Evolutionary conservation across 2,113 vertebrate genomes (phyloP), one percentile per base, ranked within the genome.

Genomic region (Bubo scandiacus): DNA sequence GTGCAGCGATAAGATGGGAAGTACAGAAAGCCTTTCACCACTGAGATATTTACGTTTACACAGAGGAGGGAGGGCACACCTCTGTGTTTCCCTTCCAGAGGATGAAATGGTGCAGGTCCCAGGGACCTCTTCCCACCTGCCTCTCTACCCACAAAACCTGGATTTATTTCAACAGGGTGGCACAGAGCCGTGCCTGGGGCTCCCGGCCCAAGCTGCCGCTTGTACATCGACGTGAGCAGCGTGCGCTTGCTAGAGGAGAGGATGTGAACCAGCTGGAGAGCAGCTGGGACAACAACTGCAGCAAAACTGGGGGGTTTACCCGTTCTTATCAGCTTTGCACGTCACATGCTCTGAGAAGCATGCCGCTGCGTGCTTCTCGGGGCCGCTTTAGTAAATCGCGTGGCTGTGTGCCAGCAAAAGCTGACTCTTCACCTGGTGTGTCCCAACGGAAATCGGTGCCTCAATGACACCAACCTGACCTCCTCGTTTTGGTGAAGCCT

Each of bases 341-440:
- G 10, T 40, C 38, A 40, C 38, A 40, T 4, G 38, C 21, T 70
- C 58, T 17, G 62, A 43, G 36, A 27, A 55, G 57, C 38, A 9
- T 5, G 1, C 5, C 17, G 8, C 27, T 11, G 9, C 3, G 0
- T 12, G 21, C 27, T 54, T 32, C 59, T 23, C 2, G 1, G 42
- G 25, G n/a, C 45, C 4, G 8, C 62, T 42, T 5, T 5, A 10
- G 52, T 25, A 47, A 42, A 42, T 25, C 0, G 0, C 0, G 3
- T 9, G 49, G 30, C n/a, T 17, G 11, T 34, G 59, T 13, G 51
- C 36, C 43, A 54, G 52, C 23, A 34, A 11, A 47, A 34, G 18
- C 32, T 27, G 26, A 40, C 36, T 42, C n/a, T 43, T 21, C 8
- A 16, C 30, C 63, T 3, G 0, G 18, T 20, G 4, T 71, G 14